phyloP scores from a whole-genome alignment of 2,113 vertebrate species.

The Bucco capensis region DNA sequence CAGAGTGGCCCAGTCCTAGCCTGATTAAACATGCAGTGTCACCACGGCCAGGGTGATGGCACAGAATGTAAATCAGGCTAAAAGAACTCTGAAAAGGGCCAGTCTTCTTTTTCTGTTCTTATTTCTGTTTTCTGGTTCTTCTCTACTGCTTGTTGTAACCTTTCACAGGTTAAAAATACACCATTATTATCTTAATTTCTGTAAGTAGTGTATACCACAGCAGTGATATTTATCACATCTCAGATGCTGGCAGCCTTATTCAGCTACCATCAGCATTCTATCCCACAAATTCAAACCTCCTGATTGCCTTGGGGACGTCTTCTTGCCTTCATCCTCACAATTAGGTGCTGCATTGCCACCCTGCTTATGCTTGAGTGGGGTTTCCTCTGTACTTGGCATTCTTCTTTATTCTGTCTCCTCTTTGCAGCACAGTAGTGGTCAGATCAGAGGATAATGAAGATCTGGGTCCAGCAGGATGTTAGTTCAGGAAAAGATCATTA shows the following conservation, averaged over 20 bases:
- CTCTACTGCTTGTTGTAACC: background rate
- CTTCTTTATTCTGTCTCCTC: background rate
- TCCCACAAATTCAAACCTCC: constrained; percentile 23
- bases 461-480: background rate
- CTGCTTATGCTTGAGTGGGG: background rate
- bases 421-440: background rate
- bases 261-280: constrained; percentile 9
- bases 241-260: constrained; percentile 3
- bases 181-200: background rate
- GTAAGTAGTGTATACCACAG: background rate
- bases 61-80: constrained; percentile 46
- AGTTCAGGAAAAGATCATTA: background rate
- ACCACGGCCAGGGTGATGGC: constrained; percentile 39
- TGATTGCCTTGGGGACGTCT: constrained; percentile 27
- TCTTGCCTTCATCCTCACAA: constrained; percentile 28
- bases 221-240: constrained; percentile 29
- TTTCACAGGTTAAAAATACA: background rate
- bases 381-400: background rate
- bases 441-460: background rate
- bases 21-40: constrained; percentile 55
- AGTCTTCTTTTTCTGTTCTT: background rate
- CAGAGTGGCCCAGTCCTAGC: constrained; percentile 4
- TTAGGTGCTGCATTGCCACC: background rate
- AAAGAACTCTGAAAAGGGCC: background rate
- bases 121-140: background rate